Base-by-base conservation (phyloP, 2,797 vertebrate species). In the Austrolebias charrua region DNA sequence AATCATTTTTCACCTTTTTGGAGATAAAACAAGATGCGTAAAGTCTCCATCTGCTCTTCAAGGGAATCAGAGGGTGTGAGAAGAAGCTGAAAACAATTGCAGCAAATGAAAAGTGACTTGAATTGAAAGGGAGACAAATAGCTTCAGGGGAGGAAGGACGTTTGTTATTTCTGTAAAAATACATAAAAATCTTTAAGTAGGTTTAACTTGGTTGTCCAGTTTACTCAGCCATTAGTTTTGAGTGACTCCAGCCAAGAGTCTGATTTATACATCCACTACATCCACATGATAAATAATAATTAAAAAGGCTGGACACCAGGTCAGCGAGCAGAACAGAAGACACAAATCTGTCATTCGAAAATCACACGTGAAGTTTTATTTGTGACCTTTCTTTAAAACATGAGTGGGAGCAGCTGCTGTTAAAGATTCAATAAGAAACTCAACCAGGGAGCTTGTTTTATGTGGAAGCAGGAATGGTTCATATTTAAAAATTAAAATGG, bases 91-190 rank as follows among this genome's bases (percentile, higher is more conserved):
- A 88, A 91, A 90, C 85, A 90, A 90, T 80, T 72, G 76, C 35
- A 63, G 80, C 80, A 81, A 88, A 90, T 90, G 78, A 89, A 90
- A 86, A 84, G 85, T 81, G 89, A 90, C 88, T 71, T 79, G 82
- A 80, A 86, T 75, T 86, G 86, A 88, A 86, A 90, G 82, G 82
- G 75, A 73, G 82, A 87, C 81, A 88, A 90, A 92, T 83, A 84
- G 90, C 90, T 90, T 57, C 78, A 81, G 90, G 91, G 80, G 74
- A 87, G 73, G 76, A 86, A 79, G 63, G 70, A 77, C 73, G 84
- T 83, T 86, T 88, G 79, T 86, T 83, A 83, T 78, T 76, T 56
- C 79, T 80, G 87, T 82, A 78, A 84, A 79, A 75, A 72, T 80
- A 78, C 47, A 75, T 57, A 3, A 79, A 55, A 71, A 55, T 63